phyloP scores from a whole-genome alignment of 2,888 invertebrate species.

The Acanthoscelides obtectus region DNA sequence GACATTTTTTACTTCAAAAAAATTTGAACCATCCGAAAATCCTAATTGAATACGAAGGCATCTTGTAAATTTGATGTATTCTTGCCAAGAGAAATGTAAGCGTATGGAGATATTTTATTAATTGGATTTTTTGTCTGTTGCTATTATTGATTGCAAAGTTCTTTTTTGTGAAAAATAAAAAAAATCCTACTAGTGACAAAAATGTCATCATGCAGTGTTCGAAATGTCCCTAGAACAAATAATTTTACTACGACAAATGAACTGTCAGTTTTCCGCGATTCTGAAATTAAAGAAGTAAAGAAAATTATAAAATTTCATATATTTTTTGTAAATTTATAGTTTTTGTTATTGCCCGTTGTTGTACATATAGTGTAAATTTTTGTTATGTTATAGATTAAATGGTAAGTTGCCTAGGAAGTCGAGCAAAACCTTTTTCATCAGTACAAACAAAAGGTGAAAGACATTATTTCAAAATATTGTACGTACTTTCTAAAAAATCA shows the following conservation, averaged over 20 bases:
- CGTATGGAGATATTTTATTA: neutral
- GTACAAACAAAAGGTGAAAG: conserved; percentile 40
- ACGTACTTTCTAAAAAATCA: conserved; percentile 16
- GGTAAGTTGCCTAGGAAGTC: conserved; percentile 33
- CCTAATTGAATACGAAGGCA: too few species aligned
- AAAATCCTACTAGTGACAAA: neutral
- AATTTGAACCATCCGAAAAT: too few species aligned
- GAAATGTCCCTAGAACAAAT: neutral
- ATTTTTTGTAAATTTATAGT: conserved; percentile 42
- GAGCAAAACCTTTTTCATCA: conserved; percentile 20
- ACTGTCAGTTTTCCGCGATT: conserved; percentile 43
- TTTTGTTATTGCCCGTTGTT: conserved; percentile 31
- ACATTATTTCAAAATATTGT: conserved; percentile 31
- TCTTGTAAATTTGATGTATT: too few species aligned
- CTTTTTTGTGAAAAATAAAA: neutral
- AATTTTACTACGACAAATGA: conserved; percentile 7
- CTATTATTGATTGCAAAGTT: neutral
- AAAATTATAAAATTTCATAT: conserved; percentile 38
- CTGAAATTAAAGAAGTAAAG: conserved; percentile 37
- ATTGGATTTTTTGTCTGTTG: too few species aligned
- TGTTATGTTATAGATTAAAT: conserved; percentile 42
- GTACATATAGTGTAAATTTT: conserved; percentile 37
- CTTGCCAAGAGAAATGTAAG: neutral
- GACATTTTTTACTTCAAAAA: too few species aligned
- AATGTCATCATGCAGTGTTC: neutral